Conservation (phyloP, 2,797 vertebrate genomes). For the Leptodactylus fallax region DNA sequence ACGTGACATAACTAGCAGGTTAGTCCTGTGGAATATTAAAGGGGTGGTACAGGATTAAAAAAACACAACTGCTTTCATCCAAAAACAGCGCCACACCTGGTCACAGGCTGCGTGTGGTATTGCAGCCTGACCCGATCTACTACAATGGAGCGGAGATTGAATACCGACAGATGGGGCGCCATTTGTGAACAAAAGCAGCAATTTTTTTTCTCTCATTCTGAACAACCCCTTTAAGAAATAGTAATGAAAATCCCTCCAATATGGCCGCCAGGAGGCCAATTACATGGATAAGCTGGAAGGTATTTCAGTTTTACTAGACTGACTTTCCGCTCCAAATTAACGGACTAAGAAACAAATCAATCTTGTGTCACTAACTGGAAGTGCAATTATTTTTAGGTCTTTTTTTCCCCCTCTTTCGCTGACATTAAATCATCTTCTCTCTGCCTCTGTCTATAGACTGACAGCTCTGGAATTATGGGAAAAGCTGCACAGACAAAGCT, state of each 20-base stretch:
- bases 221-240: not conserved
- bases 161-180: not conserved
- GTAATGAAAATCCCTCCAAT: not conserved
- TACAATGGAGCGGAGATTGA: not conserved
- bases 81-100: not conserved
- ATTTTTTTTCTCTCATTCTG: not conserved
- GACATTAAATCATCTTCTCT: slow-evolving; percentile 28
- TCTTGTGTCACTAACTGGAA: slow-evolving; percentile 20
- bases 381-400: slow-evolving; percentile 26
- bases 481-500: not conserved
- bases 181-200: not conserved
- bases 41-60: too few relatives aligned
- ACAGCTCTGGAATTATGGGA: not conserved
- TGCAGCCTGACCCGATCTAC: not conserved
- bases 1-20: too few relatives aligned
- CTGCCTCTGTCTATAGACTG: not conserved
- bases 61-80: not conserved
- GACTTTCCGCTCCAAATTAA: not conserved
- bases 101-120: not conserved
- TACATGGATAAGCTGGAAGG: not conserved
- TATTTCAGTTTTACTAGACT: not conserved
- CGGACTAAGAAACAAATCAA: slow-evolving; percentile 3
- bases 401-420: not conserved
- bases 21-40: not conserved
- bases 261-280: not conserved